Base-by-base conservation (phyloP, 1,140 invertebrate genomes). In the Nebria ingens region DNA sequence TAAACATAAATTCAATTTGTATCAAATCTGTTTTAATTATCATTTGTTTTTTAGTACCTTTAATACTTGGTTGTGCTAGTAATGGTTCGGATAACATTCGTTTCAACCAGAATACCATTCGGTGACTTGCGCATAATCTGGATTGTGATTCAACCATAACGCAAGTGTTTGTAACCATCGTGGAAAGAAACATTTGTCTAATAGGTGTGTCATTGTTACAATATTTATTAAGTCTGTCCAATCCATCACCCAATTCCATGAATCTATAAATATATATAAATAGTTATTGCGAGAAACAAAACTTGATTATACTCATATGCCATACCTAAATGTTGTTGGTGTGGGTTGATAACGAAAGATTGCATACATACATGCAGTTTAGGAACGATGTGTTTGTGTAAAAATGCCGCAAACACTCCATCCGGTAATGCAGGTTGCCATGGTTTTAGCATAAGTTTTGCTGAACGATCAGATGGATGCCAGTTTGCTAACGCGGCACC, bases 381-480 rank as follows among this genome's bases (percentile, higher is more conserved):
- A 1, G 95, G 94, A 49, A 97, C 71, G 56, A 98, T 92, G 71
- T 96, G 89, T 61, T 87, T 89, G 1, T 91, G 76, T 21, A 98
- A 70, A 66, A 98, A 91, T 4, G 85, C 82, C 51, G 91, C 80
- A 76, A 97, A 86, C 25, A 91, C 84, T 6, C 83, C 82, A 56
- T 83, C 82, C 45, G 84, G 77, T 61, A 96, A 92, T 0, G 94
- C 93, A 51, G 78, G 69, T n/a, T 82, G 73, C 97, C 97, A 99
- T 1, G 95, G 95, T 58, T 85, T 78, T 1, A 99, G 75, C 74
- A 98, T 92, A n/a, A 89, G 76, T 61, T 88, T 82, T 0, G 94
- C 96, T 1, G 94, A 97, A 50, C 81, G 77, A 73, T 98, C 93
- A 0, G 86, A 90, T 2, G 94, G 91, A 72, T 91, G 86, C 97